These are phyloP conservation scores for Idaea straminata DNA, from an alignment of 2,888 invertebrate genomes.

Conservation along the genomic window DNA sequence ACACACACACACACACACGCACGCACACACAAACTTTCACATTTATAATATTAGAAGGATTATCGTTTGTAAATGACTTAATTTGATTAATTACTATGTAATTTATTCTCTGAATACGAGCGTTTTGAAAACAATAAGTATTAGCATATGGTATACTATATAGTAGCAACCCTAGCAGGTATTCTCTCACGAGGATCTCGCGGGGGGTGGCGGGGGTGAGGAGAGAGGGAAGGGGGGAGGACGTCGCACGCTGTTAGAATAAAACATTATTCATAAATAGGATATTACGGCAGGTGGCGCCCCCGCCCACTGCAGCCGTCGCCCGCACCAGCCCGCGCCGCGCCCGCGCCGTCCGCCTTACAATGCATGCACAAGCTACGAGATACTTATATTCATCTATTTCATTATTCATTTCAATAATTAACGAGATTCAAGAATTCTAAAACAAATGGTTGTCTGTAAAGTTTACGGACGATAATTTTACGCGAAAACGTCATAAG, in stretches of 20 bases:
- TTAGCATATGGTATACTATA: constrained; percentile 6
- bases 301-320: constrained; percentile 17
- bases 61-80: no score
- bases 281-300: constrained; percentile 57
- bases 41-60: no score
- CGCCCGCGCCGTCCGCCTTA: constrained; percentile 18
- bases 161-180: constrained; percentile 41
- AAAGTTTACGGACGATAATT: no score
- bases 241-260: constrained; percentile 76
- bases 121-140: neutral
- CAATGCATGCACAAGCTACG: constrained; percentile 19
- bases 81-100: no score
- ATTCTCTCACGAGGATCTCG: constrained; percentile 11
- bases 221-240: constrained; percentile 32
- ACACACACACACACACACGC: no score
- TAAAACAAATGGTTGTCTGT: no score
- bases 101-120: no score
- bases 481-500: no score
- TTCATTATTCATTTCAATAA: no score
- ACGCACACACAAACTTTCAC: no score
- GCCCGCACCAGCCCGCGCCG: constrained; percentile 20
- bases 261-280: constrained; percentile 80
- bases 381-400: no score
- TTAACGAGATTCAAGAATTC: no score
- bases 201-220: constrained; percentile 12